Conservation (phyloP, 2,797 vertebrate species). For the Brachymystax lenok region DNA sequence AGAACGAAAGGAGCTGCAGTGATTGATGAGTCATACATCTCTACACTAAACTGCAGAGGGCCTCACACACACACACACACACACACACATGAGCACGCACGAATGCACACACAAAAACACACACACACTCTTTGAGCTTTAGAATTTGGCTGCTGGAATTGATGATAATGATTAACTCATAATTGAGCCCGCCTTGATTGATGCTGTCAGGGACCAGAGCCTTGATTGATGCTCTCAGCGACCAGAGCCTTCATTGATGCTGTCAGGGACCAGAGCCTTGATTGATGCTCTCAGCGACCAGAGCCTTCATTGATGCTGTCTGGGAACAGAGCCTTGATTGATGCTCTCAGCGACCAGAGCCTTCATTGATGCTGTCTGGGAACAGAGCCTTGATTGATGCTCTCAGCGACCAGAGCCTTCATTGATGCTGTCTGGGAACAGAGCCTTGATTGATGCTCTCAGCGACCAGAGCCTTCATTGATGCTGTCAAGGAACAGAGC, state of each 20-base stretch:
- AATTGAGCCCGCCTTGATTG: slow-evolving; percentile 37
- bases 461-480: no score
- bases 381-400: no score
- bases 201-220: no score
- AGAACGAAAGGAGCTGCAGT: slow-evolving; percentile 75
- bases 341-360: no score
- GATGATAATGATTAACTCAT: slow-evolving; percentile 72
- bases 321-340: no score
- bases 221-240: background rate
- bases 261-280: slow-evolving; percentile 21
- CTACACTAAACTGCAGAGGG: slow-evolving; percentile 79
- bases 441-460: no score
- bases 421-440: no score
- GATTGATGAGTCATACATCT: slow-evolving; percentile 86
- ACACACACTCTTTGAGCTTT: slow-evolving; percentile 60
- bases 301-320: no score
- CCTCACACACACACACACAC: slow-evolving; percentile 31
- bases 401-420: no score
- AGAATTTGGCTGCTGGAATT: slow-evolving; percentile 74
- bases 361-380: no score
- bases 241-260: no score
- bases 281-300: background rate
- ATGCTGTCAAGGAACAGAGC: no score
- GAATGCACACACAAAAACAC: background rate
- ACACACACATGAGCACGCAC: background rate